A percentile compares a stretch with the other conserved stretches of the same genome.
Evolutionary conservation across 2,797 vertebrate genomes (phyloP).

Genomic region (Malacoctenus gilli): DNA sequence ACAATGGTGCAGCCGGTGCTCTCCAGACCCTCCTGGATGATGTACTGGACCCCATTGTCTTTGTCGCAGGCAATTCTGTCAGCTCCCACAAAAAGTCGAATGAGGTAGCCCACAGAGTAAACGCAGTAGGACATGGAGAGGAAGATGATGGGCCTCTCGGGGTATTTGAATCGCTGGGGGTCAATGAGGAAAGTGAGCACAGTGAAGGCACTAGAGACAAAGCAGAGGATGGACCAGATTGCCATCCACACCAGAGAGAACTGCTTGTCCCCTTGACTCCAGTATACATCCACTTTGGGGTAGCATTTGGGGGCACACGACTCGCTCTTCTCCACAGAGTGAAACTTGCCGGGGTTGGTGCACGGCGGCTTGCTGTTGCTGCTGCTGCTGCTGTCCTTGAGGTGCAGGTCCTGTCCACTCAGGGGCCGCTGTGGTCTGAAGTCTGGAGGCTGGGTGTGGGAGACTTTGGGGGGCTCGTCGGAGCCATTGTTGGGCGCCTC

Average conservation of each 20-base stretch:
- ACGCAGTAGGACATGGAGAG: constrained; percentile 98
- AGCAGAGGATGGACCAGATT: constrained; percentile 95
- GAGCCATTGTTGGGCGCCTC: constrained; percentile 95
- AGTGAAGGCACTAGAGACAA: constrained; percentile 96
- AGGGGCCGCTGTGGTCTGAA: constrained; percentile 87
- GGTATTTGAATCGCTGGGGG: constrained; percentile 95
- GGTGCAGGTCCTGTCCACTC: constrained; percentile 72
- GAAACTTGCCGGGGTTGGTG: constrained; percentile 93
- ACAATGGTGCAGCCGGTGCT: constrained; percentile 98
- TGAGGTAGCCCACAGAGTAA: constrained; percentile 95
- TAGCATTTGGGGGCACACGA: constrained; percentile 94
- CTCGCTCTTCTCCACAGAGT: constrained; percentile 94
- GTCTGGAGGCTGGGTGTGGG: constrained; percentile 90
- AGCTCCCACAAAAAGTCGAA: constrained; percentile 94
- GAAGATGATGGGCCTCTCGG: constrained; percentile 97
- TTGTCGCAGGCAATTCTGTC: constrained; percentile 94
- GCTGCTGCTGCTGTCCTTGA: constrained; percentile 71
- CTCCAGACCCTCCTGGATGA: constrained; percentile 98
- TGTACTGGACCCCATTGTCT: constrained; percentile 93
- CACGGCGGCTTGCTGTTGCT: constrained; percentile 78
- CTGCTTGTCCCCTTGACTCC: constrained; percentile 93
- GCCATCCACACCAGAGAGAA: constrained; percentile 95
- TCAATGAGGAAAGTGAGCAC: constrained; percentile 97
- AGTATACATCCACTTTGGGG: constrained; percentile 93
- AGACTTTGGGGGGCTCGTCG: constrained; percentile 87